Evolutionary conservation across 1,140 invertebrate species (phyloP).

Genomic region (Drosophila equinoxialis): DNA sequence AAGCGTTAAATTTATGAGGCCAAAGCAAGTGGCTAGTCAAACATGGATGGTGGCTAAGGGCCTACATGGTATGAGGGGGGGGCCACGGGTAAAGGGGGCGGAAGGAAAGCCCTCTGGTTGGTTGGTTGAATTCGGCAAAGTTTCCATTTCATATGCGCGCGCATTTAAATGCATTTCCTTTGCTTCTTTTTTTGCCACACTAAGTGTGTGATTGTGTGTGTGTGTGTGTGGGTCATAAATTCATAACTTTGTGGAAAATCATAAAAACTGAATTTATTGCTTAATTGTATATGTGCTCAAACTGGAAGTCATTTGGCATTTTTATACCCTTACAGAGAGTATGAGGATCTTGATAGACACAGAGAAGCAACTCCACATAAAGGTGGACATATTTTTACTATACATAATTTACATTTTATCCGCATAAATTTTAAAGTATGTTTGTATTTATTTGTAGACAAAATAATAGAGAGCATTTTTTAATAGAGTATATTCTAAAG

Average conservation of each 20-base stretch:
- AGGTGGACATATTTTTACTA: too few species aligned
- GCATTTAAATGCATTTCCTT: conserved; percentile 79
- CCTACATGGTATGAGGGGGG: background rate
- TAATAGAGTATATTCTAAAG: background rate
- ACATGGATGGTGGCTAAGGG: conserved; percentile 46
- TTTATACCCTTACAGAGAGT: conserved; percentile 30
- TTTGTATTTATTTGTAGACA: too few species aligned
- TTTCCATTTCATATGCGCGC: conserved; percentile 77
- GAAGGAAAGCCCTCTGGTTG: conserved; percentile 1
- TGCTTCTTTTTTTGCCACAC: conserved; percentile 36
- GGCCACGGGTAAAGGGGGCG: background rate
- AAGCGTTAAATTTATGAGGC: conserved; percentile 76
- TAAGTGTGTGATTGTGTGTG: conserved; percentile 45
- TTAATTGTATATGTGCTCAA: conserved; percentile 67
- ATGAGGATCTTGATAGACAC: background rate
- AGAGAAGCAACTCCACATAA: too few species aligned
- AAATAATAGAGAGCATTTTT: too few species aligned
- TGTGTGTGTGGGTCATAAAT: conserved; percentile 63
- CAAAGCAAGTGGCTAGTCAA: conserved; percentile 56
- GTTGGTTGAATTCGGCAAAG: conserved; percentile 1
- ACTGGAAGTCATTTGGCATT: conserved; percentile 42
- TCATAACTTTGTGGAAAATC: conserved; percentile 81
- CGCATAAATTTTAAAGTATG: too few species aligned
- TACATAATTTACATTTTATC: too few species aligned
- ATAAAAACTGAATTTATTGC: conserved; percentile 81